Percentiles rank a stretch among this genome's conserved stretches.
Conservation (phyloP, 2,113 vertebrate species). For the Trematomus loennbergii region DNA sequence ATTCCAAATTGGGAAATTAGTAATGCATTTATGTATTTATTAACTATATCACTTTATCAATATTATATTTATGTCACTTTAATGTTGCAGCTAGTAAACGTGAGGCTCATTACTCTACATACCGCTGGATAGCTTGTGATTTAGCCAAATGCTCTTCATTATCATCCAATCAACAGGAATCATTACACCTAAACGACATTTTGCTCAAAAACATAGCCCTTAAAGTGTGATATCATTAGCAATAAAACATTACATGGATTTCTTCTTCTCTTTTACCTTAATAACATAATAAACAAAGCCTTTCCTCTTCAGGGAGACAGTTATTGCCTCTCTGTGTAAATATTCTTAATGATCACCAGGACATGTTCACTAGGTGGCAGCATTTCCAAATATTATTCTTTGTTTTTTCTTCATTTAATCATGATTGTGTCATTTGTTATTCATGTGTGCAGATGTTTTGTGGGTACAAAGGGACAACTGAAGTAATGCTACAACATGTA, state of each 20-base stretch:
- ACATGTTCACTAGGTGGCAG: conserved; percentile 73
- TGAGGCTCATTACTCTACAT: no score
- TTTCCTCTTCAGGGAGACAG: neutral
- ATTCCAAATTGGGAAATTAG: no score
- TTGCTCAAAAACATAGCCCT: no score
- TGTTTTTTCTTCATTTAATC: neutral
- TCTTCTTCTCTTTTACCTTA: neutral
- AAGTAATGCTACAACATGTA: neutral
- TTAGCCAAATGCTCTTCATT: neutral
- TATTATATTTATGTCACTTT: neutral
- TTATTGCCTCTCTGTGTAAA: neutral
- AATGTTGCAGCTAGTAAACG: neutral
- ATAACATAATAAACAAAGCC: neutral
- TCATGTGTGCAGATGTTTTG: neutral
- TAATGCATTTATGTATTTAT: neutral
- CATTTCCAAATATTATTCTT: conserved; percentile 47
- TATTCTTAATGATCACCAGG: neutral
- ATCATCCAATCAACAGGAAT: neutral
- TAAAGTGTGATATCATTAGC: neutral
- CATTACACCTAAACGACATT: neutral
- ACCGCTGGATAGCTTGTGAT: neutral
- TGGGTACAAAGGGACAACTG: neutral
- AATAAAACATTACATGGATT: neutral
- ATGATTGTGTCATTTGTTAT: neutral
- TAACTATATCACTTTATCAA: no score